Percentiles rank a stretch among this genome's conserved stretches.
These are phyloP conservation scores for Myathropa florea DNA, from an alignment of 2,888 invertebrate genomes.

Conservation along the genomic window DNA sequence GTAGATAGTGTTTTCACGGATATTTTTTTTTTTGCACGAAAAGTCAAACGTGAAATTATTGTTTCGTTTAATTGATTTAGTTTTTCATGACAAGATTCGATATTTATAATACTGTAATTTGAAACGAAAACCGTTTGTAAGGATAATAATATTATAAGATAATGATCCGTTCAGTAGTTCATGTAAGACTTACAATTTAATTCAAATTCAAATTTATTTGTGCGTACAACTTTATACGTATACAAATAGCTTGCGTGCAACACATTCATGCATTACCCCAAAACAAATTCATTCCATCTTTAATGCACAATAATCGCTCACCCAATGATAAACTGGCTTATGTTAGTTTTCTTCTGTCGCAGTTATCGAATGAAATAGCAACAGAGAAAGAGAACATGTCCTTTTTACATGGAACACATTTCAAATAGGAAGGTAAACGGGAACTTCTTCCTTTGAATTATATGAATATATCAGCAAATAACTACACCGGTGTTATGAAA, in stretches of 20 bases:
- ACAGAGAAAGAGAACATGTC: not conserved
- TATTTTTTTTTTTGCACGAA: no score
- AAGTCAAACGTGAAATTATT: no score
- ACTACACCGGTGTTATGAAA: no score
- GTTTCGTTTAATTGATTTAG: no score
- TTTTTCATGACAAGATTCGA: no score
- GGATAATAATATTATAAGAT: not conserved
- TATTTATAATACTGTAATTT: no score
- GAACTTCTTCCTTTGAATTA: not conserved
- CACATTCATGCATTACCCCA: not conserved
- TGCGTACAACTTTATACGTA: not conserved
- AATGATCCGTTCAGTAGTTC: not conserved
- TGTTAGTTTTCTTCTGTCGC: not conserved
- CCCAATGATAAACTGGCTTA: constrained; percentile 4
- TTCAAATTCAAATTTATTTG: not conserved
- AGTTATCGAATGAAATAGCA: not conserved
- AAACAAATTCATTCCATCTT: not conserved
- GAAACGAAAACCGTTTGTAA: no score
- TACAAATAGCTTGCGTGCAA: constrained; percentile 10
- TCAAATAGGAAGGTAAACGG: not conserved
- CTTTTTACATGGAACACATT: not conserved
- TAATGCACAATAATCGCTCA: constrained; percentile 20
- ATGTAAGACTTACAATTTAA: not conserved
- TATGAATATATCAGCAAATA: no score
- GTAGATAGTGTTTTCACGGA: no score